Evolutionary conservation across 2,113 vertebrate species (phyloP).

Genomic region (Ceuthmochares aereus): DNA sequence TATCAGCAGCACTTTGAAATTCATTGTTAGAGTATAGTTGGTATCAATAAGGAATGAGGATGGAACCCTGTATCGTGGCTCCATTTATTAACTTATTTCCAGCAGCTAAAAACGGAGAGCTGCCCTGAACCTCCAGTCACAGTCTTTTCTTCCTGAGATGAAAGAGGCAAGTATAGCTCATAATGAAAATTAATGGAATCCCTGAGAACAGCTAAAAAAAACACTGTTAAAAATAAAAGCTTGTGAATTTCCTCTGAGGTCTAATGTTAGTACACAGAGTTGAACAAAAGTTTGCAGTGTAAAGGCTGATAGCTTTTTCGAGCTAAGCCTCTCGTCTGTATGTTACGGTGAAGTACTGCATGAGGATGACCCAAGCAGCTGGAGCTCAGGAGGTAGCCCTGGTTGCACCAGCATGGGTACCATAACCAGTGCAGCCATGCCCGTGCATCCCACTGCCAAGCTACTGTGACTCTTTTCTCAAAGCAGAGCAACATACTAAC

Average conservation of each 20-base stretch:
- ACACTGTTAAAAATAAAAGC: conserved; percentile 30
- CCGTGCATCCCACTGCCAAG: background rate
- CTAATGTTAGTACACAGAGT: background rate
- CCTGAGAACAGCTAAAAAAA: background rate
- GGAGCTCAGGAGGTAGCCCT: background rate
- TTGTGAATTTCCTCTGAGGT: background rate
- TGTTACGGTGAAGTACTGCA: background rate
- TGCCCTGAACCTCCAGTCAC: background rate
- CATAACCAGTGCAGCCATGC: background rate
- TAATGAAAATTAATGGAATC: conserved; percentile 61
- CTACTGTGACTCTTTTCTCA: background rate
- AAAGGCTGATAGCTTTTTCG: background rate
- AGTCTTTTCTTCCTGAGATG: conserved; percentile 55
- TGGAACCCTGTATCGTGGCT: conserved; percentile 60
- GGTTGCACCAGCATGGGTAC: background rate
- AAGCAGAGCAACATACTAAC: background rate
- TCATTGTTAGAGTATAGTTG: conserved; percentile 70
- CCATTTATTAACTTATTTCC: conserved; percentile 74
- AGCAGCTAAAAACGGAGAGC: conserved; percentile 39
- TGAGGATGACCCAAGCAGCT: background rate
- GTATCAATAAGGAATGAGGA: conserved; percentile 73
- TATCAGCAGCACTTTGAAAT: conserved; percentile 76
- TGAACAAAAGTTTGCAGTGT: background rate
- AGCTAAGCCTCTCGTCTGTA: background rate
- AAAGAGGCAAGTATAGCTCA: conserved; percentile 37